Conservation (phyloP, 2,888 invertebrate genomes). For the Cheilosia scutellata region DNA sequence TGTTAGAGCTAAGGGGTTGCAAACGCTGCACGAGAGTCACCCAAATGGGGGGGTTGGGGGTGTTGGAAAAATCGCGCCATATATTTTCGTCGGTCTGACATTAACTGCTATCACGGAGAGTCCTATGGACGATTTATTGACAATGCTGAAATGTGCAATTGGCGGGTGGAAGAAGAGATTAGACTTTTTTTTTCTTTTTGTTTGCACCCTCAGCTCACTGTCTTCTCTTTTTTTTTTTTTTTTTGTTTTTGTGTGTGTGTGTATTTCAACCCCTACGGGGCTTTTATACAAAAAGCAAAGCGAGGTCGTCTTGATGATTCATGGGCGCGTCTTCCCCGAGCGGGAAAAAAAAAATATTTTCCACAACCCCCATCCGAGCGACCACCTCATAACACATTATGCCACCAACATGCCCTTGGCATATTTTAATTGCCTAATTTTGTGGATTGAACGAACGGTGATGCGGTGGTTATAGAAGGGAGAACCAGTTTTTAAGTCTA, state of each 20-base stretch:
- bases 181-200: conserved; percentile 50
- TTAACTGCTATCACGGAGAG: conserved; percentile 84
- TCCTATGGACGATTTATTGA: conserved; percentile 84
- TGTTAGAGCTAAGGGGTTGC: conserved; percentile 64
- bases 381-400: conserved; percentile 49
- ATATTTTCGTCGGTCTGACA: conserved; percentile 84
- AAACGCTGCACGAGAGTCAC: conserved; percentile 34
- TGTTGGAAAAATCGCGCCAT: conserved; percentile 79
- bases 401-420: conserved; percentile 78
- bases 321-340: conserved; percentile 57
- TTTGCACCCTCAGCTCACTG: background rate
- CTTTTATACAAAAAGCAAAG: conserved; percentile 43
- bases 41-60: conserved; percentile 2
- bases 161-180: conserved; percentile 76
- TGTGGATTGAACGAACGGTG: conserved; percentile 81
- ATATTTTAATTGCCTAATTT: conserved; percentile 84
- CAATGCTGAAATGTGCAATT: conserved; percentile 80
- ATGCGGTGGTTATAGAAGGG: background rate
- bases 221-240: conserved; percentile 8
- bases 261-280: conserved; percentile 51
- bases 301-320: conserved; percentile 71
- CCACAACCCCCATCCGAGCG: conserved; percentile 48
- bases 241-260: conserved; percentile 28
- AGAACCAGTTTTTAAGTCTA: conserved; percentile 64
- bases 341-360: conserved; percentile 38